Evolutionary conservation across 2,797 vertebrate genomes (phyloP).

Genomic region (Rhyacichthys aspro): DNA sequence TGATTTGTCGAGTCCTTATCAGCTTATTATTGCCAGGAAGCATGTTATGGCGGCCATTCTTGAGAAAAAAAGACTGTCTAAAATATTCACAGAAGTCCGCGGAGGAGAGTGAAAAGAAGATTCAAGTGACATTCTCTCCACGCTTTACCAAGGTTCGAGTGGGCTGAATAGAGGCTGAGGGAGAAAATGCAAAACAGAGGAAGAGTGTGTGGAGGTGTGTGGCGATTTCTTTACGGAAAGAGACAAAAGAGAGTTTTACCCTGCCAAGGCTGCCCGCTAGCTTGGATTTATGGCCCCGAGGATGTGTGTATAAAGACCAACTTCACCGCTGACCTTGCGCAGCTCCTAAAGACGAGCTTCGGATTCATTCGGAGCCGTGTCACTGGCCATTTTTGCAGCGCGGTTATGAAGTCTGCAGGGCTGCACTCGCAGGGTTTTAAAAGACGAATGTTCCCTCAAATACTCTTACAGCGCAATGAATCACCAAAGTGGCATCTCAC

Average conservation of each 20-base stretch:
- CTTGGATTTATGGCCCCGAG: constrained; percentile 70
- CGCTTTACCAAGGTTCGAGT: constrained; percentile 48
- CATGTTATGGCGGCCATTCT: no score
- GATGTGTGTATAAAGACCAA: constrained; percentile 14
- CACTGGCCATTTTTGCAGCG: constrained; percentile 50
- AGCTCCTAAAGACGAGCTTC: constrained; percentile 56
- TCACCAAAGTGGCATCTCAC: constrained; percentile 33
- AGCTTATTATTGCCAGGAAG: no score
- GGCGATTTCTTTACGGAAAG: constrained; percentile 67
- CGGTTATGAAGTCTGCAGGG: constrained; percentile 59
- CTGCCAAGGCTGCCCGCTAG: constrained; percentile 74
- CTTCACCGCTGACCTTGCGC: constrained; percentile 57
- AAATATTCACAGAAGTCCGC: constrained; percentile 25
- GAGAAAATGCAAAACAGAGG: constrained; percentile 25
- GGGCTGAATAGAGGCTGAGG: constrained; percentile 39
- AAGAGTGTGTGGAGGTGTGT: constrained; percentile 63
- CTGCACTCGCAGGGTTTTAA: constrained; percentile 39
- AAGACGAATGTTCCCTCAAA: constrained; percentile 53
- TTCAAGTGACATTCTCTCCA: constrained; percentile 38
- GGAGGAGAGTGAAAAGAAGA: constrained; percentile 20
- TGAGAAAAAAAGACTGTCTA: not conserved
- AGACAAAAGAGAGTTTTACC: constrained; percentile 70
- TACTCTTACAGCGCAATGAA: constrained; percentile 31
- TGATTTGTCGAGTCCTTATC: no score
- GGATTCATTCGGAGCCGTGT: constrained; percentile 36